A percentile compares a stretch with the other conserved stretches of the same genome.
These are phyloP conservation scores for Erynnis tages DNA, from an alignment of 2,888 invertebrate species.

Conservation along the genomic window DNA sequence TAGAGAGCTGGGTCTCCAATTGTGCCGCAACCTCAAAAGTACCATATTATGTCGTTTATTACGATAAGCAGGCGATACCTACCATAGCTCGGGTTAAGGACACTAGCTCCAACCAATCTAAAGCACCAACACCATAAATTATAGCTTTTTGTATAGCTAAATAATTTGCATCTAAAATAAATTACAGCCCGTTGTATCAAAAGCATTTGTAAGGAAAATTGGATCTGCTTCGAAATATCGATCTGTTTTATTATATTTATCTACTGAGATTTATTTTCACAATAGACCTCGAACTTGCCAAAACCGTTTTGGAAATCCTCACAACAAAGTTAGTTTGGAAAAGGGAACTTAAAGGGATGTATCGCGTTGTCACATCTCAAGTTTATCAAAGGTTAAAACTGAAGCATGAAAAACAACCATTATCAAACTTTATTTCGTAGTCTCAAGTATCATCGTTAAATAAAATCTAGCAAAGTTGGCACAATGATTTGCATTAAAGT, in stretches of 20 bases:
- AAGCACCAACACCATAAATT: no score
- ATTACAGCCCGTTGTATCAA: no score
- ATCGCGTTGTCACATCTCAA: constrained; percentile 5
- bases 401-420: not conserved
- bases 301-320: constrained; percentile 1
- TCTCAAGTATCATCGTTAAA: not conserved
- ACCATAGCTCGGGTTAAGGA: no score
- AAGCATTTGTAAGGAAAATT: no score
- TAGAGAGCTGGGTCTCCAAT: no score
- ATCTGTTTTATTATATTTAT: not conserved
- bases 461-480: not conserved
- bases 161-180: no score
- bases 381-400: constrained; percentile 11
- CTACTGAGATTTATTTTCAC: not conserved
- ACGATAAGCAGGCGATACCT: no score
- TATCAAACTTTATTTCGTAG: not conserved
- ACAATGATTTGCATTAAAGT: not conserved
- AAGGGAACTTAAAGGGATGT: not conserved
- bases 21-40: no score
- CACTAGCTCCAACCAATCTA: no score
- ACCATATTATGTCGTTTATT: no score
- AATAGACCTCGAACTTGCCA: constrained; percentile 3
- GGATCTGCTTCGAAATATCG: not conserved
- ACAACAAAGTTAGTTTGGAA: constrained; percentile 1
- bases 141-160: no score